Conservation (phyloP, 2,113 vertebrate species). For the Burhinus bistriatus region DNA sequence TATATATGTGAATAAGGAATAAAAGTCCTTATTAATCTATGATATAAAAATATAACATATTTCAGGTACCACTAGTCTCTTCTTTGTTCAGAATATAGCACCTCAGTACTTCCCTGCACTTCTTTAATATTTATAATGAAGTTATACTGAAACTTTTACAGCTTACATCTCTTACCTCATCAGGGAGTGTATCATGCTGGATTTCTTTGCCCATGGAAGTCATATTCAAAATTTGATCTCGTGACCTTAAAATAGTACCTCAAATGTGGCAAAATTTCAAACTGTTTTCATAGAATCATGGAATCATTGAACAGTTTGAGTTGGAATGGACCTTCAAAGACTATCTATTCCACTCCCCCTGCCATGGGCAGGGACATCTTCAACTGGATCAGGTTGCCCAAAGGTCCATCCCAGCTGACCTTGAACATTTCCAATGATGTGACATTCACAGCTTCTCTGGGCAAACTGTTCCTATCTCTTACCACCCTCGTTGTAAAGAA, state of each 20-base stretch:
- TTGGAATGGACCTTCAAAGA: neutral
- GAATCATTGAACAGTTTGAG: neutral
- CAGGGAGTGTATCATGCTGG: neutral
- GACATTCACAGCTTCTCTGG: neutral
- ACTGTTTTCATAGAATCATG: neutral
- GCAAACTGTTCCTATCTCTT: neutral
- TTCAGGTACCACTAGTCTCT: neutral
- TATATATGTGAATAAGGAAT: neutral
- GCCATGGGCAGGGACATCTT: neutral
- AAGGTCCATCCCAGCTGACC: neutral
- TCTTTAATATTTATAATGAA: neutral
- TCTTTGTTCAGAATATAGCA: neutral
- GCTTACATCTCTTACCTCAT: neutral
- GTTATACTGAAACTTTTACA: neutral
- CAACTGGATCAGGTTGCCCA: neutral
- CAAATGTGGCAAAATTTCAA: neutral
- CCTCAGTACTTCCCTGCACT: neutral
- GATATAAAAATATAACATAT: neutral
- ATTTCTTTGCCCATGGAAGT: neutral
- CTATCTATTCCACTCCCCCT: neutral
- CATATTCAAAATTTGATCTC: neutral
- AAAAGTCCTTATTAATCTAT: neutral
- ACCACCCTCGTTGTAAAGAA: neutral
- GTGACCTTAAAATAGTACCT: neutral
- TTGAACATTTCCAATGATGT: neutral